phyloP scores from a whole-genome alignment of 2,113 vertebrate genomes.

The Phalacrocorax brasilianus region DNA sequence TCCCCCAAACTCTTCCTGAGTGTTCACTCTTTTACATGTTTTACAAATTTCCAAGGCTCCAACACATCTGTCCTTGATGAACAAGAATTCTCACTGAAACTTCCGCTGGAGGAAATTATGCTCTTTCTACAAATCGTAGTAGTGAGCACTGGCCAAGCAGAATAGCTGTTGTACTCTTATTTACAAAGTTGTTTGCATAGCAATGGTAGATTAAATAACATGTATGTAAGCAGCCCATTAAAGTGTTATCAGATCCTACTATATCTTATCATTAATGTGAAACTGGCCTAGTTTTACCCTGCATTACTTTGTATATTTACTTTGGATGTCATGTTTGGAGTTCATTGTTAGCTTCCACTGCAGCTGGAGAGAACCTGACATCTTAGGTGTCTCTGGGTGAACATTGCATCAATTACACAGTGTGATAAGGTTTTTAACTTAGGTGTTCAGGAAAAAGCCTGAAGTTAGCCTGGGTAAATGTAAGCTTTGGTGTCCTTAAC shows the following conservation, averaged over 20 bases:
- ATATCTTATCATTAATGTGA: neutral
- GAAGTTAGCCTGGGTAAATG: neutral
- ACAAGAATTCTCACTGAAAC: neutral
- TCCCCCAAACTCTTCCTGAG: neutral
- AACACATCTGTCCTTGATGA: neutral
- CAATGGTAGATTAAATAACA: neutral
- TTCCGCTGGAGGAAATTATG: neutral
- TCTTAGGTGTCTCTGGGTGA: neutral
- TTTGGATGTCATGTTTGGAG: neutral
- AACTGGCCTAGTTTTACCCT: neutral
- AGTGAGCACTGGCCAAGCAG: neutral
- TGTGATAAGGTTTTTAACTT: neutral
- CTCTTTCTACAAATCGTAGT: neutral
- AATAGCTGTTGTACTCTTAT: neutral
- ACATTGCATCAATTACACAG: neutral
- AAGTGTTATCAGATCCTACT: neutral
- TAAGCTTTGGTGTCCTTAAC: neutral
- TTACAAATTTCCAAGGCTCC: neutral
- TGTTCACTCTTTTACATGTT: neutral
- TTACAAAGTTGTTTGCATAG: neutral
- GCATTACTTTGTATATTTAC: neutral
- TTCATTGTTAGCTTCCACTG: neutral
- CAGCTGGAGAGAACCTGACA: neutral
- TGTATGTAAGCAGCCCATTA: neutral
- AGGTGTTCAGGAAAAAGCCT: neutral